A percentile compares a stretch with the other conserved stretches of the same genome.
These are phyloP conservation scores for Oryzias dopingdopingensis DNA, from an alignment of 2,797 vertebrate species.

Conservation along the genomic window DNA sequence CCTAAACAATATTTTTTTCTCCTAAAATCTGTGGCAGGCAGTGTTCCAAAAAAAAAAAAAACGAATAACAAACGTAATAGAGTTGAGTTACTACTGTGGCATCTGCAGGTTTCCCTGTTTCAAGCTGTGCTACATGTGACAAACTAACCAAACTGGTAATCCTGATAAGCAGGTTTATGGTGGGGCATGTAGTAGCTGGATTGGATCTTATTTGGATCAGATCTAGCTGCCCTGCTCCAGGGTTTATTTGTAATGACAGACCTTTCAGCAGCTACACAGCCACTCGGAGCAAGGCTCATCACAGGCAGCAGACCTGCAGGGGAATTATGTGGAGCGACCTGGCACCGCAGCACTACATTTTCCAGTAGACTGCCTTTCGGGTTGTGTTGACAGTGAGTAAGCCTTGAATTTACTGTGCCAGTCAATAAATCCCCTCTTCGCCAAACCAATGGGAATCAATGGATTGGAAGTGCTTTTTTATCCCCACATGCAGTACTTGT, in stretches of 20 bases:
- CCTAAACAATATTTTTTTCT: too few relatives aligned
- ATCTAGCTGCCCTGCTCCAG: slow-evolving; percentile 59
- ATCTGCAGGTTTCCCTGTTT: too few relatives aligned
- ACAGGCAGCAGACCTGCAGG: slow-evolving; percentile 64
- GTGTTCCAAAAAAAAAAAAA: too few relatives aligned
- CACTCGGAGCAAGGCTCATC: slow-evolving; percentile 65
- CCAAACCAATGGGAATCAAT: slow-evolving; percentile 67
- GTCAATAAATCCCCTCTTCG: slow-evolving; percentile 63
- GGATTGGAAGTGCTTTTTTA: slow-evolving; percentile 58
- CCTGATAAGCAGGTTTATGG: slow-evolving; percentile 46
- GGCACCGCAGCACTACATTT: slow-evolving; percentile 67
- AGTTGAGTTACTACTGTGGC: too few relatives aligned
- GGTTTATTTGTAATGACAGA: slow-evolving; percentile 72
- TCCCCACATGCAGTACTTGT: slow-evolving; percentile 45
- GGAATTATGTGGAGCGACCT: slow-evolving; percentile 72
- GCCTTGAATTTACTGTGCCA: slow-evolving; percentile 71
- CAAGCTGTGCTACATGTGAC: too few relatives aligned
- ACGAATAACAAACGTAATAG: too few relatives aligned
- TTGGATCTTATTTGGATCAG: slow-evolving; percentile 54
- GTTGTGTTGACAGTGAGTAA: slow-evolving; percentile 73
- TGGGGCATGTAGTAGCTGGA: slow-evolving; percentile 47
- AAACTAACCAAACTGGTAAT: slow-evolving; percentile 28
- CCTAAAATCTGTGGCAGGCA: too few relatives aligned
- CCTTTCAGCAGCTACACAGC: slow-evolving; percentile 65
- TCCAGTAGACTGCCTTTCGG: slow-evolving; percentile 69